Evolutionary conservation across 2,113 vertebrate species (phyloP).

Genomic region (Polyodon spathula): DNA sequence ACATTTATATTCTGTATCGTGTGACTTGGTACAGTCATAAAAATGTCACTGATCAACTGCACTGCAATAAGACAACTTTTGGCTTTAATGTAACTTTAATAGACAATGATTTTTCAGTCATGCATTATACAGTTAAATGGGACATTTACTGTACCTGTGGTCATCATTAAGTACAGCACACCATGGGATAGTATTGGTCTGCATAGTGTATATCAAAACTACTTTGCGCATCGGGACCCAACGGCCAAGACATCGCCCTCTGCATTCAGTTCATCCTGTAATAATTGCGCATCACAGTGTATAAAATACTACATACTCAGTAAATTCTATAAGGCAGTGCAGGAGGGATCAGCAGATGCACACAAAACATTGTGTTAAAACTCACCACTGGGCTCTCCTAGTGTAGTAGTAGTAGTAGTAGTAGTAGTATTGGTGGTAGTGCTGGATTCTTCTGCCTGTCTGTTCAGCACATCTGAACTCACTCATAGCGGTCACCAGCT

Average conservation of each 20-base stretch:
- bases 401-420: conserved; percentile 9
- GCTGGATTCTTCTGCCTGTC: conserved; percentile 9
- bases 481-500: conserved; percentile 25
- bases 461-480: conserved; percentile 18
- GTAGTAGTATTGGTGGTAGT: neutral
- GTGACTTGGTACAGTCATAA: no score
- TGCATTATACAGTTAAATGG: no score
- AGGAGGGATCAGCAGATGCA: conserved; percentile 1
- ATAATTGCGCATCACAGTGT: neutral
- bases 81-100: no score
- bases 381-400: conserved; percentile 12
- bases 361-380: conserved; percentile 1
- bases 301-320: neutral
- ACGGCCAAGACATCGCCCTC: neutral
- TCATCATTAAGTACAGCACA: no score
- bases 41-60: neutral
- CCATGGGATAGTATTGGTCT: no score
- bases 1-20: neutral
- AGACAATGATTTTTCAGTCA: no score
- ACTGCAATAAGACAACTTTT: no score
- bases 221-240: no score
- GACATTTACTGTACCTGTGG: neutral
- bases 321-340: conserved; percentile 4
- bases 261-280: neutral
- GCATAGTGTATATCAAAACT: no score